A percentile compares a stretch with the other conserved stretches of the same genome.
These are phyloP conservation scores for Upupa epops DNA, from an alignment of 2,113 vertebrate species.

Conservation along the genomic window DNA sequence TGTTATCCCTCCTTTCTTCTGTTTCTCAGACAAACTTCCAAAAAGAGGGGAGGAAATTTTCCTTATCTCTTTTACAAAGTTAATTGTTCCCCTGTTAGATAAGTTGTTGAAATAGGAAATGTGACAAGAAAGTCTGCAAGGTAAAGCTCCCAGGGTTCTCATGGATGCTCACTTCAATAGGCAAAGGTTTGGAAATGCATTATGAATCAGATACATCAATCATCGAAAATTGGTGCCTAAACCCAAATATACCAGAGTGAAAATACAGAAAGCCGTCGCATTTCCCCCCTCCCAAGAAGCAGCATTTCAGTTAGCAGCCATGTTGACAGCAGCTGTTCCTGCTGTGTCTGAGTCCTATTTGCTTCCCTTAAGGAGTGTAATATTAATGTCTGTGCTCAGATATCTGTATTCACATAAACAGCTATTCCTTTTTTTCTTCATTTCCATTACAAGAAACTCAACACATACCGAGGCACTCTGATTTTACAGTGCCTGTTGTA, in stretches of 20 bases:
- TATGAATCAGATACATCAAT: neutral
- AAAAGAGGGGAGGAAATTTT: neutral
- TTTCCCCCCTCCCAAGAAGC: neutral
- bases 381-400: neutral
- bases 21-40: neutral
- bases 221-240: neutral
- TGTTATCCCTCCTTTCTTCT: neutral
- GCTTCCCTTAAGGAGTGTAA: neutral
- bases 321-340: slow-evolving; percentile 19
- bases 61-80: neutral
- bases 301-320: neutral
- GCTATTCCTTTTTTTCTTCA: neutral
- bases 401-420: neutral
- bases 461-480: neutral
- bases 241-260: neutral
- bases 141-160: neutral
- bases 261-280: neutral
- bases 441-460: neutral
- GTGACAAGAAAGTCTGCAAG: neutral
- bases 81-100: neutral
- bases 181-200: neutral
- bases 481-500: neutral
- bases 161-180: neutral
- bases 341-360: neutral
- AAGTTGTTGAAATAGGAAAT: neutral